Conservation (phyloP, 2,797 vertebrate species). For the Balearica regulorum region DNA sequence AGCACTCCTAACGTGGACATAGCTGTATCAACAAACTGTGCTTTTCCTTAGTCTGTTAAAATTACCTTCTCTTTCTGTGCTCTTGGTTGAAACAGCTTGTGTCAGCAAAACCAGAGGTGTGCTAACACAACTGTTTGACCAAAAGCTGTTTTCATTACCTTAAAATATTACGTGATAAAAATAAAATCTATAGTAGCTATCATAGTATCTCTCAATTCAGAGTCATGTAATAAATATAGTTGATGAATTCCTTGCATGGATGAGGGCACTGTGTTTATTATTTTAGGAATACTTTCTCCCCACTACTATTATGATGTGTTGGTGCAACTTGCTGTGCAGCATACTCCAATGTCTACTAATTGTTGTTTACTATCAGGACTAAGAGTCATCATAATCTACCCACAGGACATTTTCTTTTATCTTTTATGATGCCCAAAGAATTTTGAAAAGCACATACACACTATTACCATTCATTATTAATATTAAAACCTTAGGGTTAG, state of each 20-base stretch:
- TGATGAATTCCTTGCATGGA: not conserved
- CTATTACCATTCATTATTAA: not conserved
- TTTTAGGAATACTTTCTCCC: constrained; percentile 5
- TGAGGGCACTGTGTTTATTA: not conserved
- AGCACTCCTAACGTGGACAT: not conserved
- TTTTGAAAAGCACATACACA: not conserved
- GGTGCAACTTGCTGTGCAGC: constrained; percentile 10
- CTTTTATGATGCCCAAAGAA: not conserved
- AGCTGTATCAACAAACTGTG: not conserved
- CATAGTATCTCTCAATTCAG: not conserved
- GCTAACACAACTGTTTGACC: not conserved
- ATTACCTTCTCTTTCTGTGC: not conserved
- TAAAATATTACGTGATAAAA: not conserved
- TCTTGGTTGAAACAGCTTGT: not conserved
- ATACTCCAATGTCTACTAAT: constrained; percentile 22
- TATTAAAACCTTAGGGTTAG: not conserved
- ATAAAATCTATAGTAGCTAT: not conserved
- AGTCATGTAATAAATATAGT: not conserved
- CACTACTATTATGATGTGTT: not conserved
- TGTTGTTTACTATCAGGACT: not conserved
- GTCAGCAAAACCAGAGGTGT: not conserved
- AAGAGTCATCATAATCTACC: not conserved
- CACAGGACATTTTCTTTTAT: not conserved
- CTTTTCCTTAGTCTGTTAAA: not conserved
- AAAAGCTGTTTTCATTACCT: not conserved